Percentiles rank a stretch among this genome's conserved stretches.
Evolutionary conservation across 2,113 vertebrate species (phyloP).

Genomic region (Campylomormyrus numenius): DNA sequence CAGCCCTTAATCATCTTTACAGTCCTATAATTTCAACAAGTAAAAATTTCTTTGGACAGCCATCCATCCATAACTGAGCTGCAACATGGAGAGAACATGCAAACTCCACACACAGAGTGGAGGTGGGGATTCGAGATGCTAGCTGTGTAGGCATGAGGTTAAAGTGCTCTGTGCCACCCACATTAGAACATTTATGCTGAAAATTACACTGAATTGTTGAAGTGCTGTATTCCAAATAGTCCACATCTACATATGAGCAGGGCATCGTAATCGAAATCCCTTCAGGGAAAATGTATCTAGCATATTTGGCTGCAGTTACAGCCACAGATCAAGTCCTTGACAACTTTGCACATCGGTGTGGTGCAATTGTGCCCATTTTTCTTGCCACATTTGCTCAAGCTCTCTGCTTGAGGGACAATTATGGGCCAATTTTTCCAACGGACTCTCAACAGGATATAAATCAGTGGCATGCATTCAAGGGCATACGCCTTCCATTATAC

Average conservation of each 20-base stretch:
- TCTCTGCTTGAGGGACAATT: not conserved
- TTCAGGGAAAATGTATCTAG: not conserved
- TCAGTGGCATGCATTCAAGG: not conserved
- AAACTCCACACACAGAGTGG: not conserved
- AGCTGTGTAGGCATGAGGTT: not conserved
- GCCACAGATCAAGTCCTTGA: not conserved
- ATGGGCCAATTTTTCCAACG: not conserved
- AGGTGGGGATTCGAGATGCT: not conserved
- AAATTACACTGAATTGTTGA: not conserved
- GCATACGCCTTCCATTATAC: not conserved
- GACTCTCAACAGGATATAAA: not conserved
- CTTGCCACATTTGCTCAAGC: not conserved
- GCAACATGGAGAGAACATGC: not conserved
- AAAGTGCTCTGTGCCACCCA: not conserved
- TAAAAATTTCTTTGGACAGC: not conserved
- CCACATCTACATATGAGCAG: not conserved
- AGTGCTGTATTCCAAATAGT: not conserved
- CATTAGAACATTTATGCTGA: not conserved
- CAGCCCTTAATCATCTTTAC: not conserved
- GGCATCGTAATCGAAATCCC: not conserved
- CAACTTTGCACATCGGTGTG: not conserved
- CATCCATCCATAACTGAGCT: not conserved
- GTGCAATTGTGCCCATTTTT: not conserved
- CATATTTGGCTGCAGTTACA: not conserved
- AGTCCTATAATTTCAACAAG: not conserved